Conservation (phyloP, 2,113 vertebrate genomes). For the Halcyon malimbica region DNA sequence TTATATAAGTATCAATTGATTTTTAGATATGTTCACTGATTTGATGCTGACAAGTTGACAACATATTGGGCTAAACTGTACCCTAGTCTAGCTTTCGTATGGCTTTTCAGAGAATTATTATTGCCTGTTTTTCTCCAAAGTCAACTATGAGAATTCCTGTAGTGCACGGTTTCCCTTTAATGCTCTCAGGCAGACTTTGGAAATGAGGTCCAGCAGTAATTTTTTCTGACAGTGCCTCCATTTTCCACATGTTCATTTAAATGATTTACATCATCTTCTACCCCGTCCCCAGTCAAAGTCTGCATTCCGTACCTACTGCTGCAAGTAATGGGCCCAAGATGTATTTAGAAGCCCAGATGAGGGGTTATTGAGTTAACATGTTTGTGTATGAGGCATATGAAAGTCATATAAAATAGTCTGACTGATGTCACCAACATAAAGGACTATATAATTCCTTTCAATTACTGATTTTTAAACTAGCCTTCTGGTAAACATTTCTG, state of each 20-base stretch:
- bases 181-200: neutral
- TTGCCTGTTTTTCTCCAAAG: neutral
- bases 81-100: neutral
- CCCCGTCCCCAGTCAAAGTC: neutral
- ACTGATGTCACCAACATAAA: neutral
- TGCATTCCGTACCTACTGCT: neutral
- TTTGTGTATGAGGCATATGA: neutral
- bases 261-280: constrained; percentile 14
- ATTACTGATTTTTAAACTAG: neutral
- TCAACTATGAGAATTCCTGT: neutral
- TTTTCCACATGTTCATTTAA: constrained; percentile 34
- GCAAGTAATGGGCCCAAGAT: constrained; percentile 6
- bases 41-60: neutral
- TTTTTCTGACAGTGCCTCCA: neutral
- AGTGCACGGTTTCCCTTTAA: neutral
- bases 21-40: neutral
- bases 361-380: neutral
- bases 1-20: neutral
- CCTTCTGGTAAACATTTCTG: neutral
- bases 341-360: neutral
- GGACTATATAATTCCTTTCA: neutral
- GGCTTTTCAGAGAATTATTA: neutral
- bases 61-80: neutral
- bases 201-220: neutral
- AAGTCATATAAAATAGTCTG: neutral